Evolutionary conservation across 2,888 invertebrate species (phyloP).

Genomic region (Cheilosia grossa): DNA sequence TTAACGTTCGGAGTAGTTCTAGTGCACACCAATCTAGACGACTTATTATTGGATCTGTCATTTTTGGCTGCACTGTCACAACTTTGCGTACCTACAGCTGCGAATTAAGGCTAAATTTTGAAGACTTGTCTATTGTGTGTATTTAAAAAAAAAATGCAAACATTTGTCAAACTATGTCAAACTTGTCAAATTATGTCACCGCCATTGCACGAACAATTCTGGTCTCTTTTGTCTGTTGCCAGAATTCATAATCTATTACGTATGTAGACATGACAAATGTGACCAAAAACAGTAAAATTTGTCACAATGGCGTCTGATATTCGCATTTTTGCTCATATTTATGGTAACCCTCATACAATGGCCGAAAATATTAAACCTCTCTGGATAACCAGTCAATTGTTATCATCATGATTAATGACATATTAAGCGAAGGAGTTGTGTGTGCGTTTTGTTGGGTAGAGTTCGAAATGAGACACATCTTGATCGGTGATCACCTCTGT

Average conservation of each 20-base stretch:
- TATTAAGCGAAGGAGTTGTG: constrained; percentile 19
- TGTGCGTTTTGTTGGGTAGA: constrained; percentile 6
- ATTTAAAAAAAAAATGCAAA: too few relatives aligned
- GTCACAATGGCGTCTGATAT: constrained; percentile 40
- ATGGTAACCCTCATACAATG: constrained; percentile 15
- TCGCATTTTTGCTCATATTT: constrained; percentile 7
- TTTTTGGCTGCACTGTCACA: too few relatives aligned
- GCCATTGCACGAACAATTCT: too few relatives aligned
- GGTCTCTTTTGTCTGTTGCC: not conserved
- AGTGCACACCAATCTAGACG: too few relatives aligned
- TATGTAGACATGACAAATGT: constrained; percentile 32
- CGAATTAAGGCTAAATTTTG: too few relatives aligned
- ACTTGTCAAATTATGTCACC: too few relatives aligned
- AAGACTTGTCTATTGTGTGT: too few relatives aligned
- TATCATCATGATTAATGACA: constrained; percentile 63
- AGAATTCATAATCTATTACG: constrained; percentile 17
- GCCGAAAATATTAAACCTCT: constrained; percentile 25
- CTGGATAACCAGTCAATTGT: constrained; percentile 52
- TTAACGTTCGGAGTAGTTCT: too few relatives aligned
- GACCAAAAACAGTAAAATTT: not conserved
- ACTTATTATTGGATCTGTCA: too few relatives aligned
- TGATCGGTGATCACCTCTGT: constrained; percentile 50
- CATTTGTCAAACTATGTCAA: too few relatives aligned
- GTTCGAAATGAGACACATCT: constrained; percentile 59
- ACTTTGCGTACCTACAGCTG: too few relatives aligned